phyloP scores from a whole-genome alignment of 2,888 invertebrate genomes.

The Dyspetes luteomarginatus region DNA sequence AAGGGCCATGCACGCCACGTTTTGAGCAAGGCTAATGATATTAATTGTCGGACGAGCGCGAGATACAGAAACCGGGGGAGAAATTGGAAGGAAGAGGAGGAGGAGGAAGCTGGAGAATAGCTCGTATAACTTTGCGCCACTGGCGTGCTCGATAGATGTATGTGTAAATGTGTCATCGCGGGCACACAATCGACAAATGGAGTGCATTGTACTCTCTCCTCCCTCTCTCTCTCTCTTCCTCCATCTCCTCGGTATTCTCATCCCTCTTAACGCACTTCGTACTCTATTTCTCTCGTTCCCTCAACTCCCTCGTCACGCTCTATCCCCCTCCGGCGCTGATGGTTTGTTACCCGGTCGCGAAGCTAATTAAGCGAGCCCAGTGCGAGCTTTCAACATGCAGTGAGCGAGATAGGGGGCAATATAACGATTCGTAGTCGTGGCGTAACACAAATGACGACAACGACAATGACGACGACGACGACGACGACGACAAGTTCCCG shows the following conservation, averaged over 20 bases:
- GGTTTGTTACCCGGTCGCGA: slow-evolving; percentile 62
- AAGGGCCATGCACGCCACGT: slow-evolving; percentile 33
- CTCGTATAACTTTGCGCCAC: slow-evolving; percentile 49
- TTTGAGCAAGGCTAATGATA: slow-evolving; percentile 57
- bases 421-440: slow-evolving; percentile 1
- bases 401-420: not conserved
- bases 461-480: not conserved
- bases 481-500: not conserved
- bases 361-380: slow-evolving; percentile 58
- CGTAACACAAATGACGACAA: not conserved
- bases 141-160: slow-evolving; percentile 30
- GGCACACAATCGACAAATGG: slow-evolving; percentile 65
- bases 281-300: not conserved
- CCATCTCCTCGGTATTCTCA: no score
- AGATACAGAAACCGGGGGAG: slow-evolving; percentile 48
- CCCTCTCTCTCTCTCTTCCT: not conserved
- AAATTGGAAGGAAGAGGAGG: slow-evolving; percentile 42
- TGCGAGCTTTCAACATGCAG: slow-evolving; percentile 41
- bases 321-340: slow-evolving; percentile 32
- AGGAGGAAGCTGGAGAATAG: slow-evolving; percentile 30
- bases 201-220: slow-evolving; percentile 63
- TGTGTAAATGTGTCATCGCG: slow-evolving; percentile 44
- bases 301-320: not conserved
- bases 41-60: slow-evolving; percentile 49
- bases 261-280: not conserved